A percentile compares a stretch with the other conserved stretches of the same genome.
phyloP scores from a whole-genome alignment of 2,797 vertebrate genomes.

The Anguilla obscura region DNA sequence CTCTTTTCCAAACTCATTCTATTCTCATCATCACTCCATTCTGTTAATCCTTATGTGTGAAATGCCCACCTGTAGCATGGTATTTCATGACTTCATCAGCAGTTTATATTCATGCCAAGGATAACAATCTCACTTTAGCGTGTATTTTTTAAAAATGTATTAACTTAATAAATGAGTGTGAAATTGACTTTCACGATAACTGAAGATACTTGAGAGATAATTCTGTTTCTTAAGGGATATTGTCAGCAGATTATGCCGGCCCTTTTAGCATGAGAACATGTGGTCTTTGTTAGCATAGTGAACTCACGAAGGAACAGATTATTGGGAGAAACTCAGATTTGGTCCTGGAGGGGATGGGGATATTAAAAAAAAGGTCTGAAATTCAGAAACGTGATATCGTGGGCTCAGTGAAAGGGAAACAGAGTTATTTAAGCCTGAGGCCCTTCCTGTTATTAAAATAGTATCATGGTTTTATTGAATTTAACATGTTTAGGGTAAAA shows the following conservation, averaged over 20 bases:
- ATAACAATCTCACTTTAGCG: conserved; percentile 44
- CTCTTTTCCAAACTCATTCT: not conserved
- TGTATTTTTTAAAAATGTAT: conserved; percentile 59
- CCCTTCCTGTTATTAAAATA: conserved; percentile 76
- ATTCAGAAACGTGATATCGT: conserved; percentile 73
- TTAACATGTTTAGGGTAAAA: conserved; percentile 72
- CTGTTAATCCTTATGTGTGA: not conserved
- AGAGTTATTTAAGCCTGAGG: conserved; percentile 70
- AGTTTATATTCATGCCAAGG: conserved; percentile 23
- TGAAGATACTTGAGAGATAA: conserved; percentile 4
- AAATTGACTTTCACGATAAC: conserved; percentile 66
- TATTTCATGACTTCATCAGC: conserved; percentile 22
- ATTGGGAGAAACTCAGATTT: conserved; percentile 63
- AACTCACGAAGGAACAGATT: conserved; percentile 52
- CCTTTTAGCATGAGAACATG: conserved; percentile 60
- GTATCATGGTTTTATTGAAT: conserved; percentile 77
- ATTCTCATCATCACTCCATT: not conserved
- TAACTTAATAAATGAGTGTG: conserved; percentile 69
- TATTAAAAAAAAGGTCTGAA: conserved; percentile 66
- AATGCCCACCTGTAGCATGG: not conserved
- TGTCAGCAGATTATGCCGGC: conserved; percentile 50
- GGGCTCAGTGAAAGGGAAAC: conserved; percentile 69
- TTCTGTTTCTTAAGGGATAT: conserved; percentile 45
- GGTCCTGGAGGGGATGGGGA: conserved; percentile 69
- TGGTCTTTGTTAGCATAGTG: conserved; percentile 69